These are phyloP conservation scores for Pelosia muscerda DNA, from an alignment of 2,888 invertebrate species.

Conservation along the genomic window DNA sequence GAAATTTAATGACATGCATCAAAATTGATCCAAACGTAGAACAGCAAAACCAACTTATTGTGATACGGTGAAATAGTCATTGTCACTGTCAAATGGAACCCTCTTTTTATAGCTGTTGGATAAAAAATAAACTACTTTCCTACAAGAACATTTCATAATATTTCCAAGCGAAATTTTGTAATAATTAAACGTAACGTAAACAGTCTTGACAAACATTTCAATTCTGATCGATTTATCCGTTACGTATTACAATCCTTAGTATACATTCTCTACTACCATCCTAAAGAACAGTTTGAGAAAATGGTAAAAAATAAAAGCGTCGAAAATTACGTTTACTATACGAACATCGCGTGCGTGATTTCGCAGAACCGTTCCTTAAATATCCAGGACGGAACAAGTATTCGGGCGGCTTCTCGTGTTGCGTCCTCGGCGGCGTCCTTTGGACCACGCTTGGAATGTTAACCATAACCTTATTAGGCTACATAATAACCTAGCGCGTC, in stretches of 20 bases:
- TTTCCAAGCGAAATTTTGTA: conserved; percentile 2
- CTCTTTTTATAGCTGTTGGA: no score
- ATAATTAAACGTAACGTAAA: conserved; percentile 14
- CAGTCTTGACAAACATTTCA: neutral
- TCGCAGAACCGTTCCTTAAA: conserved; percentile 78
- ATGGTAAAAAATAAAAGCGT: conserved; percentile 65
- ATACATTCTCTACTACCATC: conserved; percentile 22
- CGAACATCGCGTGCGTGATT: conserved; percentile 75
- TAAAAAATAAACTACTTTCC: no score
- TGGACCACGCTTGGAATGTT: conserved; percentile 73
- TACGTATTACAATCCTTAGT: conserved; percentile 10
- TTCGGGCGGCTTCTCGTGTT: conserved; percentile 69
- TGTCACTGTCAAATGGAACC: no score
- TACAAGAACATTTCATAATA: conserved; percentile 5
- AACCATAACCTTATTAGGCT: conserved; percentile 76
- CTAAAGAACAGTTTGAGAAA: conserved; percentile 55
- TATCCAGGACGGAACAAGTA: conserved; percentile 68
- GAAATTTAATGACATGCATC: no score
- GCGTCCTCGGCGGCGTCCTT: conserved; percentile 84
- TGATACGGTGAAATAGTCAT: no score
- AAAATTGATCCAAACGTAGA: no score
- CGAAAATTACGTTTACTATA: conserved; percentile 72
- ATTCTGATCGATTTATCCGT: conserved; percentile 10
- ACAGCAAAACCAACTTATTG: no score
- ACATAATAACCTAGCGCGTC: conserved; percentile 76